These are phyloP conservation scores for Trachelipus rathkii DNA, from an alignment of 1,140 invertebrate species.

Conservation along the genomic window DNA sequence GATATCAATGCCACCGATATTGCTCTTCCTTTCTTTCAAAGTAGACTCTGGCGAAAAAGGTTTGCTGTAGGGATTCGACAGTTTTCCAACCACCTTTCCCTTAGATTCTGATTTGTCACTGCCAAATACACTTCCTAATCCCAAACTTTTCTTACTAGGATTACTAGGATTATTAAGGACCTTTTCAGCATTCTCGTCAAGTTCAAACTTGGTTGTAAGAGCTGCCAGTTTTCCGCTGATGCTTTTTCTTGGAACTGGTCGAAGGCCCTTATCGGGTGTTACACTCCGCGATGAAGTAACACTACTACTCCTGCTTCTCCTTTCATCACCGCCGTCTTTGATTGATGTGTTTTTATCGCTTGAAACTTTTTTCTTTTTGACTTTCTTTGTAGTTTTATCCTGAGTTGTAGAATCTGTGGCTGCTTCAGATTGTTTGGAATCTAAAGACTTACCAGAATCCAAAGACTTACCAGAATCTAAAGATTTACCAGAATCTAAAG, in stretches of 20 bases:
- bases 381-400: neutral
- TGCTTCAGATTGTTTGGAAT: too few relatives aligned
- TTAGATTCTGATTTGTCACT: neutral
- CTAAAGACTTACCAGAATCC: too few relatives aligned
- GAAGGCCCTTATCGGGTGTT: conserved; percentile 27
- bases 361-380: neutral
- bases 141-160: neutral
- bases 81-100: conserved; percentile 19
- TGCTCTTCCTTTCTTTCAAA: conserved; percentile 11
- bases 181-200: conserved; percentile 16
- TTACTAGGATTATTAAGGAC: neutral
- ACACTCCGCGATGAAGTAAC: conserved; percentile 27
- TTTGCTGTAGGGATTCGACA: conserved; percentile 27
- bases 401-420: neutral
- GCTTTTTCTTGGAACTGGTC: conserved; percentile 21
- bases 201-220: conserved; percentile 38
- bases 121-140: neutral
- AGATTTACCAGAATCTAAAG: neutral
- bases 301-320: conserved; percentile 30
- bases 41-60: conserved; percentile 24
- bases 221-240: conserved; percentile 30
- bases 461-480: too few relatives aligned
- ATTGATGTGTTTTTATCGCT: neutral
- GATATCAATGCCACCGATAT: conserved; percentile 37
- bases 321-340: conserved; percentile 18